Conservation (phyloP, 2,797 vertebrate genomes). For the Molossus molossus region DNA sequence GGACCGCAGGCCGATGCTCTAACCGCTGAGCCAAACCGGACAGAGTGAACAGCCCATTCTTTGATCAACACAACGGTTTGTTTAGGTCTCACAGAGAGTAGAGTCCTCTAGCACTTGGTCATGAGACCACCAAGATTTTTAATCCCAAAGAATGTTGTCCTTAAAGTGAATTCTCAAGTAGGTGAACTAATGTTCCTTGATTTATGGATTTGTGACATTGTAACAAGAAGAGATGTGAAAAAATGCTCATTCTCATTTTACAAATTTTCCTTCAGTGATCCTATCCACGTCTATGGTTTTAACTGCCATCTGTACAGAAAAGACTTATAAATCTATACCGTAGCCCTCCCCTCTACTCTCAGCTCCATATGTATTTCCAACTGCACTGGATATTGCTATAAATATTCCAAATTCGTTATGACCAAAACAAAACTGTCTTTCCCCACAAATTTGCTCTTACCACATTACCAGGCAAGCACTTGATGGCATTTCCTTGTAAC, state of each 20-base stretch:
- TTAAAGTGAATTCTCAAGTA: slow-evolving; percentile 23
- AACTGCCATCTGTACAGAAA: slow-evolving; percentile 1
- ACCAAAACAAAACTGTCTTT: background rate
- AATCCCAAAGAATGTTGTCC: background rate
- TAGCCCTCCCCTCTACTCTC: background rate
- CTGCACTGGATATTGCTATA: background rate
- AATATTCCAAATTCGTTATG: slow-evolving; percentile 6
- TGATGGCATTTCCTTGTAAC: background rate
- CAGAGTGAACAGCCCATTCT: background rate
- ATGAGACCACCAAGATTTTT: background rate
- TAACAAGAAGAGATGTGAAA: slow-evolving; percentile 37
- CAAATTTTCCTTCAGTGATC: background rate
- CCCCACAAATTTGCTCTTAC: slow-evolving; percentile 8
- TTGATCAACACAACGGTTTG: background rate
- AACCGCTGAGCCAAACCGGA: too few relatives aligned
- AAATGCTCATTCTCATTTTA: background rate
- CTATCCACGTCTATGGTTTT: background rate
- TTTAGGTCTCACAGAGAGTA: background rate
- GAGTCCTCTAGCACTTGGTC: background rate
- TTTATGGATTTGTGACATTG: background rate
- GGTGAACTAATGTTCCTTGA: slow-evolving; percentile 3
- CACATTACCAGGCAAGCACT: background rate
- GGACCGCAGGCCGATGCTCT: too few relatives aligned
- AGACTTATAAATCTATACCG: slow-evolving; percentile 8
- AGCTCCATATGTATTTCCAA: background rate